A percentile compares a stretch with the other conserved stretches of the same genome.
phyloP scores from a whole-genome alignment of 2,113 vertebrate genomes.

The Rhinopomastus cyanomelas region DNA sequence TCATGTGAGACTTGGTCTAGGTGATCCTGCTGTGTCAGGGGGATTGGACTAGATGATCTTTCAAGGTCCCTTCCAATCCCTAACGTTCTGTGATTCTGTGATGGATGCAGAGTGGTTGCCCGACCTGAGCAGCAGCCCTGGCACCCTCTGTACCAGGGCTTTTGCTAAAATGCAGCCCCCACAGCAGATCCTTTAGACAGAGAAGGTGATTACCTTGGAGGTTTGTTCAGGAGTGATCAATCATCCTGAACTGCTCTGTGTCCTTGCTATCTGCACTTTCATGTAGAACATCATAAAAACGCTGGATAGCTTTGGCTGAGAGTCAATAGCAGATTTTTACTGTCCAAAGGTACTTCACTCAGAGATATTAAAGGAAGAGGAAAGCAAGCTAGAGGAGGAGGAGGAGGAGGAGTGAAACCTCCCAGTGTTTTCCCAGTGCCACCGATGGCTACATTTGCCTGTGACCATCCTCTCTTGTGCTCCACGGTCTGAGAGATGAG shows the following conservation, averaged over 20 bases:
- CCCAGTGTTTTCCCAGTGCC: accelerated
- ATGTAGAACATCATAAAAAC: not conserved
- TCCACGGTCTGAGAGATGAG: not conserved
- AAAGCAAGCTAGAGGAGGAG: not conserved
- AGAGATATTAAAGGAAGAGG: not conserved
- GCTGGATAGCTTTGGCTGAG: not conserved
- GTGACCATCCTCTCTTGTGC: accelerated
- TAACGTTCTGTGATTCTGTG: no score
- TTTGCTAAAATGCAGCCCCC: not conserved
- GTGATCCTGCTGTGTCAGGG: no score
- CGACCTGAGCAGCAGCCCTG: not conserved
- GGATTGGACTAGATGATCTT: no score
- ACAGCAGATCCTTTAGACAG: not conserved
- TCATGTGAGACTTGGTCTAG: no score
- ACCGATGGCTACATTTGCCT: not conserved
- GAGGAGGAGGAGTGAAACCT: not conserved
- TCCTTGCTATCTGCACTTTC: not conserved
- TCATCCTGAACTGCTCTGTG: not conserved
- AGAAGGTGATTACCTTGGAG: not conserved
- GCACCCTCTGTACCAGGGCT: not conserved
- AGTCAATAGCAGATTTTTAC: not conserved
- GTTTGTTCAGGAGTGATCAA: not conserved
- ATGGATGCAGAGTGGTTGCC: not conserved
- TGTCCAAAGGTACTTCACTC: not conserved
- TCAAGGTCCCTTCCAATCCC: no score